Base-by-base conservation (phyloP, 2,797 vertebrate genomes). In the Megalops cyprinoides region DNA sequence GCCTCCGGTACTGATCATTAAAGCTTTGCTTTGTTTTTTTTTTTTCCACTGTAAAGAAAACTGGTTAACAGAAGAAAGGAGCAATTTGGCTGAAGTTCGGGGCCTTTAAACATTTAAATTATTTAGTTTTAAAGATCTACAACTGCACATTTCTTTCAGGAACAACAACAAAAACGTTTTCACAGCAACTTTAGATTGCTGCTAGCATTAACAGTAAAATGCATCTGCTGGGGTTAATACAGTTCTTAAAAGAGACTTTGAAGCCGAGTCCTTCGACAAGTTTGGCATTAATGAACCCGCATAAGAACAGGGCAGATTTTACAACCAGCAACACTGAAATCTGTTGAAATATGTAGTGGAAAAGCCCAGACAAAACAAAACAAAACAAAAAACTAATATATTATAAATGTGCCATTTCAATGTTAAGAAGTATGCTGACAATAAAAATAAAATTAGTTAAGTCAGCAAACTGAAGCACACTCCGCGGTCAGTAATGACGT, bases 61-160 rank as follows among this genome's bases (percentile, higher is more conserved):
- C 82, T 56, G 25, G 76, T 81, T 74, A 77, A 81, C 82, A 55
- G 82, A 85, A 87, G 83, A 87, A 87, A 85, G 79, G 74, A 83
- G 89, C 89, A 92, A 89, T 90, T 76, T 91, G 92, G 83, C 87
- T 88, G 81, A 81, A 92, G 89, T 91, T 92, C 90, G 88, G 85
- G 92, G 91, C 79, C 83, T 53, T 91, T 87, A 87, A 90, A 90
- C 87, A 80, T 84, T 85, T 93, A 84, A 94, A 94, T 92, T 91
- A 93, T 93, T 93, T 85, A 94, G 76, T 25, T 28, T 81, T 18
- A 84, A 89, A 88, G 86, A 86, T 90, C 85, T 83, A 84, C 86
- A 84, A 83, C 84, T 20, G 79, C 87, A 85, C 76, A 85, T 91
- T 89, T 90, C 85, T 92, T 87, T 89, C 85, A 88, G 88, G 84